Evolutionary conservation across 2,797 vertebrate species (phyloP), one percentile per base, ranked within the genome.

Genomic region (Triplophysa bombifrons): DNA sequence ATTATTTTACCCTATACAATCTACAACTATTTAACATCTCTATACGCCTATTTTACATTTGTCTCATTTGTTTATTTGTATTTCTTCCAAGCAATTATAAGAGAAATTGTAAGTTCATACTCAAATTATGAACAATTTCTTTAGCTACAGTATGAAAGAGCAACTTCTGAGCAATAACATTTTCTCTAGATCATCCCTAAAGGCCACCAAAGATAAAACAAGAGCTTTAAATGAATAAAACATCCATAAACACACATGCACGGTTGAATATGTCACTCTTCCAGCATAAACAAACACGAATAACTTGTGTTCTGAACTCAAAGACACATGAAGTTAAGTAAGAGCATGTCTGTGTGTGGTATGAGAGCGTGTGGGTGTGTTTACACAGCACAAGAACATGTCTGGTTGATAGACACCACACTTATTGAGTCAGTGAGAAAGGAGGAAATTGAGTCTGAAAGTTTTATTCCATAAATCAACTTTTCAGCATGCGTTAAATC

Each of bases 401-500:
- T 67, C 69, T 75, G 17, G 41, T 81, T 81, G 38, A 81, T 50
- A 41, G 82, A 81, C 86, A 80, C 55, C 64, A 68, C 30, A 61
- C 72, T 66, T 67, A 76, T 44, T 82, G 60, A 82, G 74, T 64
- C 60, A 44, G n/a, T 70, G 69, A 66, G 69, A 69, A 25, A 51
- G 53, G 50, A 86, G 84, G 86, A 85, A 88, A 88, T 74, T 85
- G 67, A 67, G 78, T 50, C 27, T 84, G 82, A 81, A 27, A 63
- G 55, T 88, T 88, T 88, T 86, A 86, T 89, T 89, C 82, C 53
- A 14, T 87, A 81, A 86, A 85, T 84, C 81, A 83, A 82, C 83
- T 74, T 83, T 85, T 85, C 73, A 75, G 65, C 76, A 83, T 87
- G 87, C 90, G 80, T 87, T 86, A 88, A 92, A 85, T 58, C 60